Base-by-base conservation (phyloP, 2,113 vertebrate genomes). In the Psephotus haematonotus region DNA sequence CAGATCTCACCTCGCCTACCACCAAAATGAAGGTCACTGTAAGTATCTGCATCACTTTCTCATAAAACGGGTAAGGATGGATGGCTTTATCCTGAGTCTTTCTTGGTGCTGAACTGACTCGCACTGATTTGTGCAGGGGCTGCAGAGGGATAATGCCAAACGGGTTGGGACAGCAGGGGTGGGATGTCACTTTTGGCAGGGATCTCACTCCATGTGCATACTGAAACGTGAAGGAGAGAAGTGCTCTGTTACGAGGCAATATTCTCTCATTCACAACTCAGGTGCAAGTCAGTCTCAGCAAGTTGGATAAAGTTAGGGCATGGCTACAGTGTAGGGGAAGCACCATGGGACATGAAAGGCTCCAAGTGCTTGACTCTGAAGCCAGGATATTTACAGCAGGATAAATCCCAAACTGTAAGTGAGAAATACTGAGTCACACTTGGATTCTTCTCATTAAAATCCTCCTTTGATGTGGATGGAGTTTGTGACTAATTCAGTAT, bases 21-120 rank as follows among this genome's bases (percentile, higher is more conserved):
- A 31, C 50, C 92, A 97, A 86, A 88, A 97, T 98, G 96, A 97
- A 94, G 91, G 19, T 94, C 77, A 37, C 80, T 88, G 96, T 97
- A 82, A 98, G 97, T 97, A 95, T 43, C 63, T 7, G 31, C 16
- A 52, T 74, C 63, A 29, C 24, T 88, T 92, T 82, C 52, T 91
- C 37, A 79, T 69, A 29, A 31, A 69, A 47, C 6, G 71, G 6
- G 35, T 77, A 29, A 57, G 29, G 55, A 29, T 53, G 18, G 10
- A 65, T 11, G 47, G 43, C 23, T 82, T 62, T 16, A 72, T 37
- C 72, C 50, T 19, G 46, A 94, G 70, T 37, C 41, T 83, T 80
- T 93, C 84, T n/a, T 90, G 71, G 78, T 17, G 3, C 23, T 8
- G 31, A 53, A 20, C 0, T 3, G 79, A 17, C 24, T 39, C 39